phyloP scores from a whole-genome alignment of 2,888 invertebrate genomes.

The Heliconius cydno region DNA sequence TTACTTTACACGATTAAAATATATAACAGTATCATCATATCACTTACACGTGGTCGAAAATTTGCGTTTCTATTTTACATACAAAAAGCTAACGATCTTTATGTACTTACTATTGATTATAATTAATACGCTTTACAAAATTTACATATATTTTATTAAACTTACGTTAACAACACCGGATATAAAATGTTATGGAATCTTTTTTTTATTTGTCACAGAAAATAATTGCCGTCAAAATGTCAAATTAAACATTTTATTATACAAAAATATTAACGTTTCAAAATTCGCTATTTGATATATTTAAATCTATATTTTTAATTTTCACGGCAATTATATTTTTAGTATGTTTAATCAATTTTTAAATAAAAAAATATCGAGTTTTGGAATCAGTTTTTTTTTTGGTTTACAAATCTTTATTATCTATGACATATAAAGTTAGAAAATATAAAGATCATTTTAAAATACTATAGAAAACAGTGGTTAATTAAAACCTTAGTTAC shows the following conservation, averaged over 20 bases:
- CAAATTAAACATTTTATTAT: neutral
- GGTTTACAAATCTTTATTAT: conserved; percentile 23
- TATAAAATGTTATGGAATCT: conserved; percentile 76
- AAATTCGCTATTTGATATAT: conserved; percentile 23
- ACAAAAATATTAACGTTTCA: conserved; percentile 33
- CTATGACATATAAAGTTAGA: conserved; percentile 29
- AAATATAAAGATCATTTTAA: conserved; percentile 35
- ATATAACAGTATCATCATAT: conserved; percentile 65
- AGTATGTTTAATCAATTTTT: neutral
- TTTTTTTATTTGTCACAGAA: conserved; percentile 50
- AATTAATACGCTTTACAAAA: conserved; percentile 68
- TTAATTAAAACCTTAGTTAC: conserved; percentile 47
- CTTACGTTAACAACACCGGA: conserved; percentile 57
- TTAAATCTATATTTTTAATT: conserved; percentile 11
- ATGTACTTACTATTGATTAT: conserved; percentile 18
- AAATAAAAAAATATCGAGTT: neutral
- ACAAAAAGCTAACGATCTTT: conserved; percentile 57
- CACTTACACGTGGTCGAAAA: conserved; percentile 61
- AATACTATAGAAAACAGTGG: conserved; percentile 21
- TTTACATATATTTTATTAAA: conserved; percentile 66
- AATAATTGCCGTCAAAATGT: conserved; percentile 25
- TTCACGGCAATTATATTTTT: conserved; percentile 21
- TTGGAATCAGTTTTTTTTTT: neutral
- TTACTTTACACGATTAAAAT: conserved; percentile 75
- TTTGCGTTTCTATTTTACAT: conserved; percentile 55